Percentiles rank a stretch among this genome's conserved stretches.
Conservation (phyloP, 2,113 vertebrate genomes). For the Puntigrus tetrazona region DNA sequence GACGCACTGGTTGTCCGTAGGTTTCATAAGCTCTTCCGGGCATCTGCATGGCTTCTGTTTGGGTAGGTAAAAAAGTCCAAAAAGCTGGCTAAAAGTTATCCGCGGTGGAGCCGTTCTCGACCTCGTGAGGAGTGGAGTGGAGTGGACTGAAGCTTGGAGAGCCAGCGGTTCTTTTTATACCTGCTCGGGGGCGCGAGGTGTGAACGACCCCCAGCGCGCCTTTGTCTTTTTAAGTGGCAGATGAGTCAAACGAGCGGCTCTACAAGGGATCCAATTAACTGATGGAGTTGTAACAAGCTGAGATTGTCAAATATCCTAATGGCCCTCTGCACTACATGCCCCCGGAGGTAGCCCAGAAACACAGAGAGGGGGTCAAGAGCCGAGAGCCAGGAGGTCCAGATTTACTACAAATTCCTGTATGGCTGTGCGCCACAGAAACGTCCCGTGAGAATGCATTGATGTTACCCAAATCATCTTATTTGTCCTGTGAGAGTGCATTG, state of each 20-base stretch:
- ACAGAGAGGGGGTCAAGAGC: conserved; percentile 55
- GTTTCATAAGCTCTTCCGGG: conserved; percentile 57
- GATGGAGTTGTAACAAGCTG: conserved; percentile 78
- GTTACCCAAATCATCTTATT: conserved; percentile 76
- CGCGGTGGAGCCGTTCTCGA: conserved; percentile 29
- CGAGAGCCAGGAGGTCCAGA: conserved; percentile 63
- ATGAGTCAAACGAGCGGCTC: conserved; percentile 78
- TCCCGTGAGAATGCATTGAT: conserved; percentile 76
- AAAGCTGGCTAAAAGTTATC: conserved; percentile 17
- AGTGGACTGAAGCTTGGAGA: conserved; percentile 54
- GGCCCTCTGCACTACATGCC: conserved; percentile 74
- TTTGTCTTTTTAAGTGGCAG: conserved; percentile 77
- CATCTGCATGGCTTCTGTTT: conserved; percentile 69
- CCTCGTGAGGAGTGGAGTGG: conserved; percentile 40
- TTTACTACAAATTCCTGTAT: conserved; percentile 77
- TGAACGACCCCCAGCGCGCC: conserved; percentile 69
- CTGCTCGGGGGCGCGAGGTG: conserved; percentile 66
- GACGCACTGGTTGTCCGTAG: conserved; percentile 68
- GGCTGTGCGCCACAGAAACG: conserved; percentile 66
- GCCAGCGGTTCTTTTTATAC: conserved; percentile 69
- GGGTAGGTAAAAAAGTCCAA: background rate
- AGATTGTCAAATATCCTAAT: conserved; percentile 79
- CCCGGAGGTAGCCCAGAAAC: conserved; percentile 68
- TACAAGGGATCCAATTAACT: conserved; percentile 82
- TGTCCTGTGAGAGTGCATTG: conserved; percentile 72